Evolutionary conservation across 1,140 invertebrate genomes (phyloP), one percentile per base, ranked within the genome.

Genomic region (Pararge aegeria): DNA sequence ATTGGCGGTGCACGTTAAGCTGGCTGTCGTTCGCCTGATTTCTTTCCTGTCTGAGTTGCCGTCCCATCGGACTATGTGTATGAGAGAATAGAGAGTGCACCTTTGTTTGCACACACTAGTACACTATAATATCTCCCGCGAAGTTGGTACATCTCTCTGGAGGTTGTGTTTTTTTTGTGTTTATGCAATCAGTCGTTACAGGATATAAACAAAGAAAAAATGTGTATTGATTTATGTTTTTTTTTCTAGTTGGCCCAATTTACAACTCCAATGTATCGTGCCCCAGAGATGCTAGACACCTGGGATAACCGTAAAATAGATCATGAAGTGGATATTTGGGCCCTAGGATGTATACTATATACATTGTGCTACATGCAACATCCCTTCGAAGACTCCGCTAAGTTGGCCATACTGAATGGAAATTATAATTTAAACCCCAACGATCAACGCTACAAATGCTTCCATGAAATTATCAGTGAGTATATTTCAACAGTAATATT

Each of bases 311-410:
- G 95, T 86, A 95, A 95, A 37, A 98, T 99, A 61, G 96, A 96
- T 29, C 92, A 94, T 61, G 93, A 95, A 13, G 93, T 95, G 2
- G 99, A 99, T 91, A 93, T 98, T 21, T 99, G 99, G 98, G 98
- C 98, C 2, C 90, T 99, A 16, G 98, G 99, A 5, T 99, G 99
- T 90, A 93, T 99, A 51, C 89, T 99, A 0, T 99, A 97, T 87
- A 93, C 95, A 21, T 89, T 99, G 9, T 98, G 98, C 82, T 99
- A 95, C 83, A 94, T 96, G 83, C 94, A 94, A 64, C 99, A 99
- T 93, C 99, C 99, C 7, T 99, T 98, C 90, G 97, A 99, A 81
- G 99, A 99, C 91, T 94, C 94, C 58, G 98, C 98, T 29, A 99
- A 99, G 87, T 86, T 99, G 61, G 93, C 95, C 20, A 99, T 99